phyloP scores from a whole-genome alignment of 2,797 vertebrate genomes.

The Squalus acanthias region DNA sequence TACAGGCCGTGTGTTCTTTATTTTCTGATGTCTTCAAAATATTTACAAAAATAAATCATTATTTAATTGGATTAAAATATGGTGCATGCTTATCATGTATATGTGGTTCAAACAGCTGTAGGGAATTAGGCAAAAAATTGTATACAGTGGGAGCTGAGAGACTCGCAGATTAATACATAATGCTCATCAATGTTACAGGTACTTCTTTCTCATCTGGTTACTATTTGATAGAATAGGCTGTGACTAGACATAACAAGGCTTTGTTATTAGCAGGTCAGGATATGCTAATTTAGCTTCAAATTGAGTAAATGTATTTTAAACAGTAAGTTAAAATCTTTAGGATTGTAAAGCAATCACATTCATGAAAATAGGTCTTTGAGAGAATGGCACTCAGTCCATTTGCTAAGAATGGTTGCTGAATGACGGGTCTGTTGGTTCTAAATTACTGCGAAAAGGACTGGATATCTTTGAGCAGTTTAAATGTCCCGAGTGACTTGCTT shows the following conservation, averaged over 20 bases:
- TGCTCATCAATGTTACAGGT: not conserved
- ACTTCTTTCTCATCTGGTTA: not conserved
- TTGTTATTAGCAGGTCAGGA: not conserved
- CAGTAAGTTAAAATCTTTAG: not conserved
- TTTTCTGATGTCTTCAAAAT: conserved; percentile 30
- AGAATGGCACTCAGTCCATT: not conserved
- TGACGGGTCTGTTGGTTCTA: not conserved
- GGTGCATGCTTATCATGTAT: conserved; percentile 23
- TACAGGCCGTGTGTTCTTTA: not conserved
- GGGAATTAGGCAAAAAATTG: not conserved
- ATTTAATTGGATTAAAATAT: conserved; percentile 32
- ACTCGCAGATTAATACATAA: not conserved
- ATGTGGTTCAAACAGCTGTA: not conserved
- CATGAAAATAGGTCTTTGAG: not conserved
- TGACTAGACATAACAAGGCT: not conserved
- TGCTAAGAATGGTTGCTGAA: not conserved
- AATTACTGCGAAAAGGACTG: not conserved
- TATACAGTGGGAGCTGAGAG: not conserved
- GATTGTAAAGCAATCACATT: not conserved
- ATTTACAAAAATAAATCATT: conserved; percentile 32
- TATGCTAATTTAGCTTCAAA: not conserved
- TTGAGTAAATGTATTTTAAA: not conserved
- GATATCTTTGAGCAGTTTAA: not conserved
- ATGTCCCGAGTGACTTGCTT: not conserved
- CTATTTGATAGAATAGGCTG: not conserved